These are phyloP conservation scores for Heteromormyrus szaboi DNA, from an alignment of 2,797 vertebrate genomes.

Conservation along the genomic window DNA sequence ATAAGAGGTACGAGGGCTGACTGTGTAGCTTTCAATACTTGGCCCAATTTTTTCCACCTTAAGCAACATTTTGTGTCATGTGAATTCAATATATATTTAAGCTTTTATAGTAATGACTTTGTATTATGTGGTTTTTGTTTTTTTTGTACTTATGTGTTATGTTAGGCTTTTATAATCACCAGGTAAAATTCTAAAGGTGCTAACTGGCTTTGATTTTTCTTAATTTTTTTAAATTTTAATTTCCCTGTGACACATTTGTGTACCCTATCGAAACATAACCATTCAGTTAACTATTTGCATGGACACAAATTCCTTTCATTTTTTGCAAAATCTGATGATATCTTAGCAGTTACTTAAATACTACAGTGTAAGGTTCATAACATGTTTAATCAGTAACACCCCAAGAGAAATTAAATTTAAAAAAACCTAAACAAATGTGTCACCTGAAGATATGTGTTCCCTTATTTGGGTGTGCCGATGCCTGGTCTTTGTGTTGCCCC, in stretches of 20 bases:
- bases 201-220: neutral
- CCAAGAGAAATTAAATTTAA: neutral
- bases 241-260: slow-evolving; percentile 2
- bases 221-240: neutral
- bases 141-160: neutral
- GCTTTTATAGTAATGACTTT: neutral
- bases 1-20: neutral
- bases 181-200: neutral
- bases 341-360: neutral
- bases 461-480: neutral
- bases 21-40: neutral
- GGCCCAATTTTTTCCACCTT: neutral
- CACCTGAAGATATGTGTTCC: neutral
- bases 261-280: neutral
- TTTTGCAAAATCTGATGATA: neutral
- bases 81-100: neutral
- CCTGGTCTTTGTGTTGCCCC: neutral
- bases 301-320: neutral
- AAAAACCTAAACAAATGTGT: slow-evolving; percentile 5
- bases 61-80: neutral
- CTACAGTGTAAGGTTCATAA: neutral
- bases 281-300: neutral
- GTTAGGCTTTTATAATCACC: neutral
- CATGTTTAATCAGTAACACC: neutral
- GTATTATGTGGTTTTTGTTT: neutral